Percentiles rank a stretch among this genome's conserved stretches.
phyloP scores from a whole-genome alignment of 2,797 vertebrate genomes.

The Coilia nasus region DNA sequence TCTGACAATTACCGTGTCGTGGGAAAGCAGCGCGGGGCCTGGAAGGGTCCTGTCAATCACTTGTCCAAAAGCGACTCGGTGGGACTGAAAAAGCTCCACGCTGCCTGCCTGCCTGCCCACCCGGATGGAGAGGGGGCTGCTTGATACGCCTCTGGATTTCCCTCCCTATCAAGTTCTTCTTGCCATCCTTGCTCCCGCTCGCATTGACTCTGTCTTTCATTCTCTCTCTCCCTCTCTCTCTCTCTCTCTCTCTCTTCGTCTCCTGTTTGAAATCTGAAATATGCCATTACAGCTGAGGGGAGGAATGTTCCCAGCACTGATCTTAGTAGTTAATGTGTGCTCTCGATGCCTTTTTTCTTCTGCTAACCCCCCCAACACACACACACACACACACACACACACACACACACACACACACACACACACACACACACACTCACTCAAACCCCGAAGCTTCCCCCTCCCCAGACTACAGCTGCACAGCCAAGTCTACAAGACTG shows the following conservation, averaged over 20 bases:
- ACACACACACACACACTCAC: too few relatives aligned
- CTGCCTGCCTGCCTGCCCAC: conserved; percentile 22
- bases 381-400: too few relatives aligned
- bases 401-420: background rate
- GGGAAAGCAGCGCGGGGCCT: conserved; percentile 67
- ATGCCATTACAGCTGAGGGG: conserved; percentile 39
- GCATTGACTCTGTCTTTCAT: conserved; percentile 36
- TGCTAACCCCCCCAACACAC: conserved; percentile 38
- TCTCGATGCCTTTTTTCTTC: conserved; percentile 29
- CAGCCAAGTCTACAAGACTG: background rate
- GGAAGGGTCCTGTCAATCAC: conserved; percentile 74
- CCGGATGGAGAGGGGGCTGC: background rate
- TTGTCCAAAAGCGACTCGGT: conserved; percentile 44
- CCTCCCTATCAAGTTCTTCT: conserved; percentile 29
- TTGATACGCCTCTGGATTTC: conserved; percentile 24
- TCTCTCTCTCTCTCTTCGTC: background rate
- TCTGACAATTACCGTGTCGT: conserved; percentile 67
- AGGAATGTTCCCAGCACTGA: conserved; percentile 50
- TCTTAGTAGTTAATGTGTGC: conserved; percentile 31
- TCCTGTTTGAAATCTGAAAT: conserved; percentile 42
- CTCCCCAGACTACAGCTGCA: background rate
- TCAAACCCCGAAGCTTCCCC: background rate
- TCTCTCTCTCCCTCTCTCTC: conserved; percentile 42
- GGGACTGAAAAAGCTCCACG: conserved; percentile 23
- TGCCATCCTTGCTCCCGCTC: conserved; percentile 17